Percentiles rank a stretch among this genome's conserved stretches.
phyloP scores from a whole-genome alignment of 2,797 vertebrate genomes.

The Clarias pachynema region DNA sequence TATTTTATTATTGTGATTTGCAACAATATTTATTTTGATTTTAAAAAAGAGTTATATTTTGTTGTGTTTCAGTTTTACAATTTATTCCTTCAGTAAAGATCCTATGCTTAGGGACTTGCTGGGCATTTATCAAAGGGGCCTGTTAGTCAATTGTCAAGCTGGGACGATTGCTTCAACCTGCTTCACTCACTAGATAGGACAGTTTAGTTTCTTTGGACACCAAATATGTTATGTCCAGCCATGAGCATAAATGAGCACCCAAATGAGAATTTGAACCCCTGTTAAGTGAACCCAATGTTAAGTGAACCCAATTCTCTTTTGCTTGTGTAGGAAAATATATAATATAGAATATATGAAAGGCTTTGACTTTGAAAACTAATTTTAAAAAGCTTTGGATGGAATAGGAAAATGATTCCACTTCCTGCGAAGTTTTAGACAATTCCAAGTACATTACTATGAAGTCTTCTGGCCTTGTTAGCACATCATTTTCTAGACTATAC shows the following conservation, averaged over 20 bases:
- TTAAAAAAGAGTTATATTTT: too few relatives aligned
- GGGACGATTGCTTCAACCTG: too few relatives aligned
- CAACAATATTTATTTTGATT: too few relatives aligned
- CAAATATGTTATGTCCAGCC: not conserved
- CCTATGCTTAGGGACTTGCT: too few relatives aligned
- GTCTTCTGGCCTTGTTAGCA: conserved; percentile 71
- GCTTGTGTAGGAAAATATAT: not conserved
- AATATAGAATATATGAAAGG: not conserved
- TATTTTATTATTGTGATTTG: too few relatives aligned
- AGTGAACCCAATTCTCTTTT: not conserved
- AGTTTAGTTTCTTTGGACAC: not conserved
- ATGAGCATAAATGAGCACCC: not conserved
- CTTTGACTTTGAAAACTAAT: not conserved
- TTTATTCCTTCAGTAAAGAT: too few relatives aligned
- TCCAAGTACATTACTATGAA: conserved; percentile 47
- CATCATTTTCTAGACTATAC: conserved; percentile 64
- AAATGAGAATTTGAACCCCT: not conserved
- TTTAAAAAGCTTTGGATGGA: not conserved
- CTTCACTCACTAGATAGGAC: too few relatives aligned
- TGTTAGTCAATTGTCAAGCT: too few relatives aligned
- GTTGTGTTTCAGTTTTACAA: too few relatives aligned
- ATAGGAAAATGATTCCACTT: conserved; percentile 38
- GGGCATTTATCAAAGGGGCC: too few relatives aligned
- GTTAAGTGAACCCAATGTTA: conserved; percentile 1
- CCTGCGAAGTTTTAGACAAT: conserved; percentile 46